phyloP scores from a whole-genome alignment of 2,797 vertebrate species.

The Darevskia mixta region DNA sequence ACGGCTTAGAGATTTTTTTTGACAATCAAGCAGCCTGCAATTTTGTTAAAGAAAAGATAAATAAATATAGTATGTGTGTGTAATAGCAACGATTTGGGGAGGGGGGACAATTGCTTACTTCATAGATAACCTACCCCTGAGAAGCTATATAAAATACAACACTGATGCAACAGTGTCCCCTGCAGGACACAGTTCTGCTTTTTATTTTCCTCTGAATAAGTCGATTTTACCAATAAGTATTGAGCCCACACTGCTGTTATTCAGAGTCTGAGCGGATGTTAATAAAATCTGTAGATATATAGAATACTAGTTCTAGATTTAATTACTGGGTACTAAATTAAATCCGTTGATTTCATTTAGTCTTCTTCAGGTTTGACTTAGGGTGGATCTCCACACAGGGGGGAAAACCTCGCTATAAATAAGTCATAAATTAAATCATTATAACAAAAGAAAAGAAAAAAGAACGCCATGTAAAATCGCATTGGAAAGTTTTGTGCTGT shows the following conservation, averaged over 20 bases:
- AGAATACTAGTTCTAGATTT: neutral
- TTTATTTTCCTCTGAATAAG: neutral
- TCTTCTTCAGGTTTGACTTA: no score
- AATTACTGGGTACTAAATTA: no score
- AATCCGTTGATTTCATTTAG: no score
- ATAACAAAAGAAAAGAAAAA: no score
- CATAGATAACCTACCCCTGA: neutral
- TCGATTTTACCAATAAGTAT: neutral
- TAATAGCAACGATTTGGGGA: neutral
- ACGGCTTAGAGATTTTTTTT: no score
- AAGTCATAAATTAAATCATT: no score
- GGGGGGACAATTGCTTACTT: neutral
- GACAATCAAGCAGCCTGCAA: no score
- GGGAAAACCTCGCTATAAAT: no score
- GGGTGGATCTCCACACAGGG: no score
- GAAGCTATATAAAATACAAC: neutral
- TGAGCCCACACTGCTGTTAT: neutral
- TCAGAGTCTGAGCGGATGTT: neutral
- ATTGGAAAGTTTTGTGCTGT: no score
- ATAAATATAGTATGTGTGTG: neutral
- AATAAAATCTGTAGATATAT: neutral
- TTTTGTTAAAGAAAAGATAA: no score
- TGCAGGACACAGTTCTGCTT: conserved; percentile 44
- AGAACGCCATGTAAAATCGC: no score
- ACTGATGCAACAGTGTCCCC: conserved; percentile 68